Evolutionary conservation across 2,113 vertebrate species (phyloP), one percentile per base, ranked within the genome.

Genomic region (Entomyzon cyanotis): DNA sequence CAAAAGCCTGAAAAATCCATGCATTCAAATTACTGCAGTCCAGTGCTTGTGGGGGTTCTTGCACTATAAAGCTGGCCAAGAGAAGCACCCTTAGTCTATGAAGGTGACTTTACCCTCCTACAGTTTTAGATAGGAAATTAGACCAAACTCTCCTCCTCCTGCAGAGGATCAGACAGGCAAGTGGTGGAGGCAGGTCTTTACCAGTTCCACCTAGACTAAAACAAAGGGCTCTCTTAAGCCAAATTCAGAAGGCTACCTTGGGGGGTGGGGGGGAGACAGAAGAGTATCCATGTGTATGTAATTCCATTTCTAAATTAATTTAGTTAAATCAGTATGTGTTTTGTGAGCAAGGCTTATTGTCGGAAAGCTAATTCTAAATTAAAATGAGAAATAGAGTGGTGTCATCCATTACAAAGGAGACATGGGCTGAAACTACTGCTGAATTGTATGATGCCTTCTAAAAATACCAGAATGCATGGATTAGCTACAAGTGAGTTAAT

Each of bases 401-500:
- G 60, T 67, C 71, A 89, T 69, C 68, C 63, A 25, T 75, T 82
- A 84, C n/a, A 82, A 92, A 86, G 49, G 35, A 86, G n/a, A 59
- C 30, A 90, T 3, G 24, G 68, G 46, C 41, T 90, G 52, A 67
- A 93, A 92, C 76, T 58, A 71, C 64, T 73, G 86, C 80, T 94
- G 88, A 97, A 90, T 65, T 84, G 73, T 80, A 87, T 21, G 76
- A 84, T 39, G 53, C 58, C 62, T 90, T 93, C 88, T 94, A 95
- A 96, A 97, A 96, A 93, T 96, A 96, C 28, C 62, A 79, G 73
- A 94, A 90, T 15, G 49, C 53, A 73, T 68, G n/a, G 76, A 96
- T 91, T 94, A 90, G 73, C 69, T 60, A 75, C 60, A 84, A 97
- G 28, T 39, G 80, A 93, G 56, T 90, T 93, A 94, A 90, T 69